A percentile compares a stretch with the other conserved stretches of the same genome.
Conservation (phyloP, 1,140 invertebrate species). For the Ceratosolen fusciceps region DNA sequence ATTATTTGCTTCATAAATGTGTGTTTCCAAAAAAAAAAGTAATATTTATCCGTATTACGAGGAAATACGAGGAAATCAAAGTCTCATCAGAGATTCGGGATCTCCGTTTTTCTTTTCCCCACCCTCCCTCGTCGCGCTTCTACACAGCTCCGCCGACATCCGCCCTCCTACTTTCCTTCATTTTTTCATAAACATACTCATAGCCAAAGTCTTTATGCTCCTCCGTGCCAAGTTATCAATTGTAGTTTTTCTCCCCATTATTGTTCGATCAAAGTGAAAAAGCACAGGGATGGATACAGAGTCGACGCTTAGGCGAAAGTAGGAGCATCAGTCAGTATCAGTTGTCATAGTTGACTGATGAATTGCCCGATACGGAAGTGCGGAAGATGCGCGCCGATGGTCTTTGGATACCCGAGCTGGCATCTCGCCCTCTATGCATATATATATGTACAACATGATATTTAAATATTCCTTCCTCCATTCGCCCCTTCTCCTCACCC, state of each 20-base stretch:
- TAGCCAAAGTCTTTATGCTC: neutral
- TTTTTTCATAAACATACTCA: slow-evolving; percentile 9
- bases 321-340: slow-evolving; percentile 57
- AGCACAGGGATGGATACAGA: slow-evolving; percentile 35
- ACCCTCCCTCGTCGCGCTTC: no score
- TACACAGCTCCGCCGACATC: no score
- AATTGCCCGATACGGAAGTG: slow-evolving; percentile 44
- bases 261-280: slow-evolving; percentile 34
- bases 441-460: slow-evolving; percentile 26
- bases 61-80: neutral
- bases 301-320: slow-evolving; percentile 39
- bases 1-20: neutral
- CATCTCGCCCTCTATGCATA: slow-evolving; percentile 14
- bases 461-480: neutral
- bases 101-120: neutral
- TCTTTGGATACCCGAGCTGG: slow-evolving; percentile 39
- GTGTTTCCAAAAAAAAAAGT: neutral
- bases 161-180: no score
- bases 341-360: slow-evolving; percentile 57
- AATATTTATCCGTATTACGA: neutral
- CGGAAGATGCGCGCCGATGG: slow-evolving; percentile 38
- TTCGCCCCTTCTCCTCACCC: neutral
- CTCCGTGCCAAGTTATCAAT: slow-evolving; percentile 14
- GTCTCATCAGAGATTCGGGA: neutral
- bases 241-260: slow-evolving; percentile 16